These are phyloP conservation scores for Phenganax subtilis DNA, from an alignment of 92 coral and sea anemone species.

Conservation along the genomic window DNA sequence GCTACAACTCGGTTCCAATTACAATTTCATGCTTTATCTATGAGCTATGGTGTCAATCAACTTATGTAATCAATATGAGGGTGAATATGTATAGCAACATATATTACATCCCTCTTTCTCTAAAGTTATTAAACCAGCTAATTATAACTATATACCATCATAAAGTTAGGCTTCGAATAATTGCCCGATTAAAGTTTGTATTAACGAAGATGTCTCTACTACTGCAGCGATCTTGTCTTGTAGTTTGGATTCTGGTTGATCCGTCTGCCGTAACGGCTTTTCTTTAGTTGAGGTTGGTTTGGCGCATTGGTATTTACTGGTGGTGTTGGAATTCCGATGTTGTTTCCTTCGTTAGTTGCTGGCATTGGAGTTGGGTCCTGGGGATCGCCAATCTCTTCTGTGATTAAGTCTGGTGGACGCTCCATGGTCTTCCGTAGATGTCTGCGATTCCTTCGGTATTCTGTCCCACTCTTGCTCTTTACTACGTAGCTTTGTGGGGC, in stretches of 20 bases:
- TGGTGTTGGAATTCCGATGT: neutral
- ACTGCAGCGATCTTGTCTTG: neutral
- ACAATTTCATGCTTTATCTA: too few species aligned
- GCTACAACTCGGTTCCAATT: too few species aligned
- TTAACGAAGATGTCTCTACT: neutral
- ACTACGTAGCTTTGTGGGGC: slow-evolving; percentile 40
- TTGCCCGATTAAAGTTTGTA: neutral
- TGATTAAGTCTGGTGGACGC: neutral
- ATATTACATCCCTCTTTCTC: neutral
- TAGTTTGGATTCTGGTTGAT: slow-evolving; percentile 4
- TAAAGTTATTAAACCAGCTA: neutral
- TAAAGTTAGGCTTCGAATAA: neutral
- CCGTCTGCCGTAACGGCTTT: slow-evolving; percentile 6
- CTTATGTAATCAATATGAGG: too few species aligned
- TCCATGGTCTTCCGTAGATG: slow-evolving; percentile 27
- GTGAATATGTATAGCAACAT: too few species aligned
- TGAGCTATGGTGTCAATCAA: too few species aligned
- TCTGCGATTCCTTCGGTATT: slow-evolving; percentile 36
- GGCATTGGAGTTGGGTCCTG: neutral
- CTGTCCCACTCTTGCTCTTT: neutral
- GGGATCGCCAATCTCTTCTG: neutral
- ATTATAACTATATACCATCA: neutral
- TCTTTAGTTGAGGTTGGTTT: slow-evolving; percentile 1
- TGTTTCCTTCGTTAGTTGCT: neutral
- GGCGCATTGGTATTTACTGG: neutral